These are phyloP conservation scores for Campylomormyrus numenius DNA, from an alignment of 2,113 vertebrate species.

Conservation along the genomic window DNA sequence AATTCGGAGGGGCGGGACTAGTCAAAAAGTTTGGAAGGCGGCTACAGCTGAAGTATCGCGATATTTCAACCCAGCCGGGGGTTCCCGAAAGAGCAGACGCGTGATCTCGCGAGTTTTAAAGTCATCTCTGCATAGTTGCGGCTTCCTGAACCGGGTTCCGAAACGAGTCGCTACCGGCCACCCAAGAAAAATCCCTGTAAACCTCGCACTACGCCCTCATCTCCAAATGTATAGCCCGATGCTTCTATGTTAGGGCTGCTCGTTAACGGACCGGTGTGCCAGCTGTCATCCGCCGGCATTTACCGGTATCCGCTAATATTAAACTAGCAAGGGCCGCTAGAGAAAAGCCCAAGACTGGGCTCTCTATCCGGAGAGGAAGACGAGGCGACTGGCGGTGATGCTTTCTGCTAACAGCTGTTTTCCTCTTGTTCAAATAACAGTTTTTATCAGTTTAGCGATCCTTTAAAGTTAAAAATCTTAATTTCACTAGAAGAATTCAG, in stretches of 20 bases:
- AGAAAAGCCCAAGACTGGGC: neutral
- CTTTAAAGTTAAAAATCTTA: neutral
- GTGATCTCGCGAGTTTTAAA: slow-evolving; percentile 34
- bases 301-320: neutral
- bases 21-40: neutral
- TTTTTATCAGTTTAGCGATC: neutral
- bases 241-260: neutral
- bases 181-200: slow-evolving; percentile 7
- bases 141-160: slow-evolving; percentile 40
- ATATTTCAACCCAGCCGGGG: neutral
- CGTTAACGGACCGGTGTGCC: slow-evolving; percentile 8
- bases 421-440: neutral
- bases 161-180: slow-evolving; percentile 9
- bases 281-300: slow-evolving; percentile 7
- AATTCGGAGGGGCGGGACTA: neutral
- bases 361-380: neutral
- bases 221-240: neutral
- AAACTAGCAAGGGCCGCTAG: slow-evolving; percentile 12
- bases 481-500: neutral
- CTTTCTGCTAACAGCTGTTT: neutral
- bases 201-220: slow-evolving; percentile 29
- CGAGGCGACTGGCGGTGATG: slow-evolving; percentile 15
- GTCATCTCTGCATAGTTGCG: slow-evolving; percentile 32
- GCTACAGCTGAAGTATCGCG: neutral
- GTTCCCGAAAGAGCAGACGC: neutral